Evolutionary conservation across 2,888 invertebrate genomes (phyloP), one percentile per base, ranked within the genome.

Genomic region (Hydroisotoma schaefferi): DNA sequence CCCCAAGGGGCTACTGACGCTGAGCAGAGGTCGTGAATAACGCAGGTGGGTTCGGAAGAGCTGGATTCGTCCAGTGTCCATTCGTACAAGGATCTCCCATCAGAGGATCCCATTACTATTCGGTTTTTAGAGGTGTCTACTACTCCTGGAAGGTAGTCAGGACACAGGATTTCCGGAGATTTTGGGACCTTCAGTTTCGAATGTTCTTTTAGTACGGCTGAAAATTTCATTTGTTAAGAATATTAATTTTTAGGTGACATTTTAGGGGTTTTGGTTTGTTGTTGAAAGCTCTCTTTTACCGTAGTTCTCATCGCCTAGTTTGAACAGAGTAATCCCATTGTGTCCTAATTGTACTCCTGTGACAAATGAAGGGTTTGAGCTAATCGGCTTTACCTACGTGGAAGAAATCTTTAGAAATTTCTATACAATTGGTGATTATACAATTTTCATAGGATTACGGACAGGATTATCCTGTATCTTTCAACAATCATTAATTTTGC

Each of bases 281-380:
- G n/a, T n/a, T n/a, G n/a, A n/a, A n/a, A n/a, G n/a, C n/a, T n/a
- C 33, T 33, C 18, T 4, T 23, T 52, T 55, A 70, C 72, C 70
- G 54, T 68, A 60, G 15, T 68, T 53, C 18, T 70, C 68, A 46
- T 72, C 60, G 20, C 72, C 72, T 26, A 69, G 62, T 53, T 69
- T 59, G 57, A 68, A 68, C n/a, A 72, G 33, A 2, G 59, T 55
- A 20, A 69, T 43, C 18, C 68, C 70, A 26, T 44, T 52, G 22
- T 54, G 49, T 2, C 59, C 67, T 20, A 61, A 58, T 56, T 70
- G 67, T 10, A 48, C 38, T 4, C 67, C 58, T 2, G 59, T 65
- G 8, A 70, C 64, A 15, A 64, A 55, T 46, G 55, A 57, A 20
- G 58, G 49, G 4, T 44, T 55, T 10, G 57, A 29, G 23, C 51